phyloP scores from a whole-genome alignment of 2,113 vertebrate genomes.

The Rhea pennata region DNA sequence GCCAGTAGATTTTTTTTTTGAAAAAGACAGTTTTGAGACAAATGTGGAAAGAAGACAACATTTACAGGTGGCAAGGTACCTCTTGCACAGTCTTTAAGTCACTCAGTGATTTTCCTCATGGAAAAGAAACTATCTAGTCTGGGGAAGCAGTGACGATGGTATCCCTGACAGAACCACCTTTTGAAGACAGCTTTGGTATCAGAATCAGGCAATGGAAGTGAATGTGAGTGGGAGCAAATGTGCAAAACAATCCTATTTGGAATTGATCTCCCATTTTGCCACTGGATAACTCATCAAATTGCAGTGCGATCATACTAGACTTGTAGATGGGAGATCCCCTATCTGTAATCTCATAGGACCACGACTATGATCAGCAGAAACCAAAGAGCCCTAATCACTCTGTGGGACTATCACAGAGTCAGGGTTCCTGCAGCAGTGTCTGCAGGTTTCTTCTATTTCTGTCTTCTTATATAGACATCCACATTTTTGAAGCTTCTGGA shows the following conservation, averaged over 20 bases:
- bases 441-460: background rate
- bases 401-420: background rate
- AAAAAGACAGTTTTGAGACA: background rate
- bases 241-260: background rate
- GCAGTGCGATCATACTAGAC: accelerated
- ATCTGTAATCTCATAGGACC: background rate
- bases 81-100: background rate
- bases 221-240: background rate
- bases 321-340: background rate
- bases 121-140: background rate
- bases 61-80: background rate
- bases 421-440: background rate
- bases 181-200: background rate
- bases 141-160: background rate
- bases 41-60: background rate
- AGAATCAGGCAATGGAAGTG: background rate
- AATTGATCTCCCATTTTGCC: background rate
- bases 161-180: background rate
- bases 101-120: background rate
- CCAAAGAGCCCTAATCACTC: background rate
- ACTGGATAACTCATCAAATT: background rate
- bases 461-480: background rate
- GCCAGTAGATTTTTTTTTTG: background rate
- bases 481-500: background rate
- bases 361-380: background rate